Evolutionary conservation across 2,797 vertebrate genomes (phyloP).

Genomic region (Carapus acus): DNA sequence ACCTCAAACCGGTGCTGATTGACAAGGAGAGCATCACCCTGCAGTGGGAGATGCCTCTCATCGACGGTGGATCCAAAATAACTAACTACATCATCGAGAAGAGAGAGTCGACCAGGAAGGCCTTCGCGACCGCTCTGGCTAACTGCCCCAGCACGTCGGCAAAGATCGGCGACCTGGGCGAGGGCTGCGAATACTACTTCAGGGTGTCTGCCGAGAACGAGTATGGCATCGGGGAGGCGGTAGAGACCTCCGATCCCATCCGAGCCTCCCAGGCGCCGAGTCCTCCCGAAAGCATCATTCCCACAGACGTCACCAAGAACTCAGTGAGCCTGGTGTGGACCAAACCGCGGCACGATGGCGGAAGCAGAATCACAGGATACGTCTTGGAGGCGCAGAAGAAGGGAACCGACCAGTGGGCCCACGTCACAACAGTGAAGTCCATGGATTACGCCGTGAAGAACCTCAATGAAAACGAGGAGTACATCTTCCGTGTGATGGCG

Average conservation of each 20-base stretch:
- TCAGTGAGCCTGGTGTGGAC: conserved; percentile 92
- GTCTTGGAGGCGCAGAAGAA: conserved; percentile 96
- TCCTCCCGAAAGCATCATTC: conserved; percentile 87
- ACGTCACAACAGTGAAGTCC: conserved; percentile 86
- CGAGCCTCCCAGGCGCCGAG: conserved; percentile 91
- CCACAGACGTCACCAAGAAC: conserved; percentile 89
- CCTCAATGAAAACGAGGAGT: conserved; percentile 95
- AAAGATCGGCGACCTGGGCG: conserved; percentile 80
- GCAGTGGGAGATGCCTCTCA: conserved; percentile 94
- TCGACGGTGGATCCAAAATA: conserved; percentile 93
- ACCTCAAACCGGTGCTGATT: conserved; percentile 87
- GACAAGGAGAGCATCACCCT: conserved; percentile 90
- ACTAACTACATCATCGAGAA: conserved; percentile 98
- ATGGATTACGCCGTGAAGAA: conserved; percentile 89
- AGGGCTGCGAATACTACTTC: conserved; percentile 98
- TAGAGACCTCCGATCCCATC: conserved; percentile 89
- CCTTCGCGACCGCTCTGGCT: conserved; percentile 86
- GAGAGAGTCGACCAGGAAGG: conserved; percentile 96
- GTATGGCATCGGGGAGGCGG: conserved; percentile 91
- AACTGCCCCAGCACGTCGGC: conserved; percentile 86
- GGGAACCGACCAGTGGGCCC: conserved; percentile 91
- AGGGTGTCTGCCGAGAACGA: conserved; percentile 97
- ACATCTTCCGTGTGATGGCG: conserved; percentile 94
- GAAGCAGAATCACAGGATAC: conserved; percentile 94
- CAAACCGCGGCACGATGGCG: conserved; percentile 94